Evolutionary conservation across 2,113 vertebrate genomes (phyloP), one percentile per base, ranked within the genome.

Genomic region (Sitta europaea): DNA sequence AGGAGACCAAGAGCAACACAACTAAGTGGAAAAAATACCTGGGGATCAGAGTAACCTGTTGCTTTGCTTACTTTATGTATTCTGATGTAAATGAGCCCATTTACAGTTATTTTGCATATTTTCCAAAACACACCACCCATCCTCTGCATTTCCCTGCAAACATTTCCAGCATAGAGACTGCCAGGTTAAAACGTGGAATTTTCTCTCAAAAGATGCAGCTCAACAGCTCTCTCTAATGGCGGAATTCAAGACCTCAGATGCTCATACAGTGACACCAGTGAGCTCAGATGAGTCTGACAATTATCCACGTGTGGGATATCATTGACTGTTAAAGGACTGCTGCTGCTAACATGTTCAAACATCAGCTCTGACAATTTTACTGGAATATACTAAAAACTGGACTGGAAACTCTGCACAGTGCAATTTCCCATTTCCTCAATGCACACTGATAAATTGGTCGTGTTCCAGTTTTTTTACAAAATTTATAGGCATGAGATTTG

Each of bases 221-320:
- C 90, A 90, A 85, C 38, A 90, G 94, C 91, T 91, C 80, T 42
- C 84, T 91, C 85, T 80, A 88, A 92, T 36, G 85, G 92, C 71
- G 57, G 24, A 88, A 89, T 43, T 68, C 18, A 11, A 90, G 77
- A 38, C 71, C 59, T 77, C 47, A 66, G 22, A 36, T 17, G 24
- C 31, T 48, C 10, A 0, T 14, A 23, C 16, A 54, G 10, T 3
- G 10, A 8, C 24, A 47, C 4, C 47, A 22, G 3, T 18, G 31
- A 88, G 75, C 38, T 88, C 71, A 35, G 53, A 63, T 23, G 29
- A 76, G 12, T n/a, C 43, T 38, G 73, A 45, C 23, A 20, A 9
- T 14, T 24, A 54, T 12, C 25, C 36, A 47, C 9, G 72, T 2
- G n/a, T 29, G 29, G 19, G n/a, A 27, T 23, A 33, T 3, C 21